A percentile compares a stretch with the other conserved stretches of the same genome.
Evolutionary conservation across 2,113 vertebrate genomes (phyloP).

Genomic region (Vulpes ferrilata): DNA sequence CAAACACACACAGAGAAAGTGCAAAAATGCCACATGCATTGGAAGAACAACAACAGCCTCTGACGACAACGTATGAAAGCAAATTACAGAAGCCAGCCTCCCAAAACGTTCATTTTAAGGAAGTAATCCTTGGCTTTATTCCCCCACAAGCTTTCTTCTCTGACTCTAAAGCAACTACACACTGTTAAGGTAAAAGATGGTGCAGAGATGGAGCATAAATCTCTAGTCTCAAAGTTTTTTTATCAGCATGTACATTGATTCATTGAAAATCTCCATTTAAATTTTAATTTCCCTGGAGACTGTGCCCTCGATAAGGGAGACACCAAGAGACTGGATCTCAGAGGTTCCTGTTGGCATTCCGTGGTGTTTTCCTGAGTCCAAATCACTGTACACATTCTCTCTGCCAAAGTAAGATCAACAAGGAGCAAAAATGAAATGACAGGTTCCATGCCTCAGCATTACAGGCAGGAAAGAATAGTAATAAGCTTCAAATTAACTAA

Average conservation of each 20-base stretch:
- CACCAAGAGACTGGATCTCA: neutral
- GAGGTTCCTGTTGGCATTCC: neutral
- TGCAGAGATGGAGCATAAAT: neutral
- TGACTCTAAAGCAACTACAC: neutral
- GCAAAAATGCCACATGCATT: neutral
- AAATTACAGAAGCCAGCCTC: neutral
- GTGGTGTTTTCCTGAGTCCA: neutral
- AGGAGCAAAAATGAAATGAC: neutral
- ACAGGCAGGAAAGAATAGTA: neutral
- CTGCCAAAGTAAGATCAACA: neutral
- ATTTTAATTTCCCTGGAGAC: neutral
- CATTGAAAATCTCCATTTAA: conserved; percentile 20
- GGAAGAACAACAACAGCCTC: neutral
- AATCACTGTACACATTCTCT: neutral
- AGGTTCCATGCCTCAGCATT: neutral
- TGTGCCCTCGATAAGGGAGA: neutral
- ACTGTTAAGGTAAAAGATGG: neutral
- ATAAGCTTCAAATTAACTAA: neutral
- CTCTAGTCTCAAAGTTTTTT: neutral
- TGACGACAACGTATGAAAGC: neutral
- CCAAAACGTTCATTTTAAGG: neutral
- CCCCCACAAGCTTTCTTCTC: neutral
- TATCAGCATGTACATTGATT: neutral
- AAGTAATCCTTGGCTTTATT: neutral
- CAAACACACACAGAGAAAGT: neutral